Evolutionary conservation across 1,140 invertebrate genomes (phyloP).

Genomic region (Homalodisca vitripennis): DNA sequence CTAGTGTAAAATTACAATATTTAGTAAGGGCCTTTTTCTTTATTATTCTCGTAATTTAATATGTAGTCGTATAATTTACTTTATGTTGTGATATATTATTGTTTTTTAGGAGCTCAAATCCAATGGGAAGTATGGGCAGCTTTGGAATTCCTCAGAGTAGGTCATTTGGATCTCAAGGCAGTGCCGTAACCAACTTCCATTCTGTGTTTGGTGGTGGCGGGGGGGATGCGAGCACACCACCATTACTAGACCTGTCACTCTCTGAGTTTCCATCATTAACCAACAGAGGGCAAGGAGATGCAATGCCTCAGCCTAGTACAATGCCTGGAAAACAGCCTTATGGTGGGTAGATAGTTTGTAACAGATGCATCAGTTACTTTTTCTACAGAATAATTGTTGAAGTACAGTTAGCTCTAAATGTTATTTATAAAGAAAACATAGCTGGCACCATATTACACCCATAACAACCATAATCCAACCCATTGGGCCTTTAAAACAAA

Average conservation of each 20-base stretch:
- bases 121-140: constrained; percentile 61
- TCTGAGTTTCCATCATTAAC: constrained; percentile 90
- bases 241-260: constrained; percentile 80
- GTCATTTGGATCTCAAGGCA: constrained; percentile 62
- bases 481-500: too few relatives aligned
- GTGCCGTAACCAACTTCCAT: constrained; percentile 64
- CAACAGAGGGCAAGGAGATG: constrained; percentile 72
- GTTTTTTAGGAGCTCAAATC: constrained; percentile 55
- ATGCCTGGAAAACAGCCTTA: constrained; percentile 84
- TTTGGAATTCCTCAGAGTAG: constrained; percentile 61
- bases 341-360: too few relatives aligned
- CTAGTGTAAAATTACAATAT: too few relatives aligned
- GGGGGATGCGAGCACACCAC: constrained; percentile 74
- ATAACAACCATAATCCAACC: too few relatives aligned
- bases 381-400: too few relatives aligned
- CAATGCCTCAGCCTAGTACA: constrained; percentile 70
- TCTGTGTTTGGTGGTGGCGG: constrained; percentile 66
- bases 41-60: neutral
- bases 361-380: too few relatives aligned
- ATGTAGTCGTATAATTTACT: neutral
- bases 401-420: too few relatives aligned
- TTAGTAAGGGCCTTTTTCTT: too few relatives aligned
- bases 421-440: too few relatives aligned
- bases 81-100: constrained; percentile 18
- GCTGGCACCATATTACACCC: too few relatives aligned